Conservation (phyloP, 2,113 vertebrate genomes). For the Pycnonotus jocosus region DNA sequence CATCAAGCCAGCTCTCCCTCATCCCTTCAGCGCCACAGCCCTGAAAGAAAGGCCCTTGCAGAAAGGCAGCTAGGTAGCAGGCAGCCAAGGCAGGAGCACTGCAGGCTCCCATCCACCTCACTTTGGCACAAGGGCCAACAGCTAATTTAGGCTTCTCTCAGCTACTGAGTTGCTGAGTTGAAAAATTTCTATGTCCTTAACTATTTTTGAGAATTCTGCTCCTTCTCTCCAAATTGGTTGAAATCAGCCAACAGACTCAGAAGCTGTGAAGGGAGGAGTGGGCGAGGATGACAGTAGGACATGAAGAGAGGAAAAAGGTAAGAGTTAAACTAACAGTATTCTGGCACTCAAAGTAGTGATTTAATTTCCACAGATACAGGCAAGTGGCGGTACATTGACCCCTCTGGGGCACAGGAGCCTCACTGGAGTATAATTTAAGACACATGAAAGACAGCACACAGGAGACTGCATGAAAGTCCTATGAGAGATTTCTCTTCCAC, state of each 20-base stretch:
- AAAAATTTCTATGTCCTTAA: not conserved
- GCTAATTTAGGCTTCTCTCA: not conserved
- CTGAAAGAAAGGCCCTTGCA: not conserved
- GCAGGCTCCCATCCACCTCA: rapidly evolving
- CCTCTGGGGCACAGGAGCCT: not conserved
- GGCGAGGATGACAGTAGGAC: not conserved
- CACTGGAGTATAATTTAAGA: slow-evolving; percentile 3
- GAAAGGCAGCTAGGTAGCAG: not conserved
- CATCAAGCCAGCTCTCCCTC: not conserved
- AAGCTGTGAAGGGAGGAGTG: not conserved
- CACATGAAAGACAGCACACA: not conserved
- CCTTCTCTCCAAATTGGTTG: not conserved
- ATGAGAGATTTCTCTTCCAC: not conserved
- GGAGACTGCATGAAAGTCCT: not conserved
- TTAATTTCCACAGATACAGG: not conserved
- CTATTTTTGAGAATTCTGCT: not conserved
- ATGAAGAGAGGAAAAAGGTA: not conserved
- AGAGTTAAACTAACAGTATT: slow-evolving; percentile 8
- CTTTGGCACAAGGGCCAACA: not conserved
- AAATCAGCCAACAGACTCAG: not conserved
- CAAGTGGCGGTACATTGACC: not conserved
- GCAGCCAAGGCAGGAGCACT: not conserved
- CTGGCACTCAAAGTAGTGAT: not conserved
- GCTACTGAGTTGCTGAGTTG: not conserved
- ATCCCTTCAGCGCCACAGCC: not conserved